A percentile compares a stretch with the other conserved stretches of the same genome.
phyloP scores from a whole-genome alignment of 1,140 invertebrate species.

The Eufriesea mexicana region DNA sequence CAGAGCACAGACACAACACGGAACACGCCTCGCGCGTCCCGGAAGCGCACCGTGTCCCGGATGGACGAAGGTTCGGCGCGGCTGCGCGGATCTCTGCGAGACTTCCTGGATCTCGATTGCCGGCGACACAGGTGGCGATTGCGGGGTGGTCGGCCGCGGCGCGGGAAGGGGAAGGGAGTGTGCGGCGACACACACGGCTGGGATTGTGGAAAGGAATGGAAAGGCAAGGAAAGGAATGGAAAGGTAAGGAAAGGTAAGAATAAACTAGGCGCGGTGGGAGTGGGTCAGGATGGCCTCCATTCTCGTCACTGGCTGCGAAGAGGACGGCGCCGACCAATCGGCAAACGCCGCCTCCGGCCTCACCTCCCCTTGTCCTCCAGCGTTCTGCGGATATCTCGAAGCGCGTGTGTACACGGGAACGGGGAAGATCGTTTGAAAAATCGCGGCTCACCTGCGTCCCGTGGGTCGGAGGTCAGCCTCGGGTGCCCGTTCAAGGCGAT shows the following conservation, averaged over 20 bases:
- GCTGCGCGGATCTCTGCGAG: no score
- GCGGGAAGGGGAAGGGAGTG: slow-evolving; percentile 46
- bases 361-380: slow-evolving; percentile 67
- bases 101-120: slow-evolving; percentile 46
- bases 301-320: slow-evolving; percentile 72
- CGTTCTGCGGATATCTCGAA: slow-evolving; percentile 56
- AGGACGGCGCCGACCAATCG: slow-evolving; percentile 71
- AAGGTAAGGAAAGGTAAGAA: slow-evolving; percentile 70
- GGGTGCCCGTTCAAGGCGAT: slow-evolving; percentile 60
- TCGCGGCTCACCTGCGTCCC: slow-evolving; percentile 70
- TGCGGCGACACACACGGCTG: slow-evolving; percentile 23
- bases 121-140: slow-evolving; percentile 19
- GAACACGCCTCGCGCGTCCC: not conserved
- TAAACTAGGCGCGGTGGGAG: slow-evolving; percentile 73
- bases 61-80: not conserved
- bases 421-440: slow-evolving; percentile 66
- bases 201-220: slow-evolving; percentile 46
- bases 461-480: slow-evolving; percentile 65
- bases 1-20: no score
- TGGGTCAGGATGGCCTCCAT: slow-evolving; percentile 73
- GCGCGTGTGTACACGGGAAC: slow-evolving; percentile 59
- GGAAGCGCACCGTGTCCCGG: not conserved
- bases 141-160: slow-evolving; percentile 20
- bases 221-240: slow-evolving; percentile 64
- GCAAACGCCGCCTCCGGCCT: slow-evolving; percentile 66